Evolutionary conservation across 2,797 vertebrate genomes (phyloP).

Genomic region (Babyrousa celebensis): DNA sequence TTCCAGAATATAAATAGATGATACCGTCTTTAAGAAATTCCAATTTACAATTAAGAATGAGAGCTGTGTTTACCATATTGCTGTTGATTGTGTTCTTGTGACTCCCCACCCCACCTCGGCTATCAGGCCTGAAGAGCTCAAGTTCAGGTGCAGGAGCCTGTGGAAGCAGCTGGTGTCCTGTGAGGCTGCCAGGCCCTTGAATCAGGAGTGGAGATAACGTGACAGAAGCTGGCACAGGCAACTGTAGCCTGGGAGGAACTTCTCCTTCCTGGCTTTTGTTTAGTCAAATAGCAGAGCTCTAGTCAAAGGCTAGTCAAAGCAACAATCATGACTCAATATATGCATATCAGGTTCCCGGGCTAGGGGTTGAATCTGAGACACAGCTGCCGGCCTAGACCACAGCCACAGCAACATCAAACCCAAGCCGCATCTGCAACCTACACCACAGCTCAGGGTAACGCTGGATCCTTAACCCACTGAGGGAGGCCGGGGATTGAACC

Average conservation of each 20-base stretch:
- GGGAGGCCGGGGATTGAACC: no score
- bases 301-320: background rate
- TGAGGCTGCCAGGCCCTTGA: background rate
- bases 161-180: background rate
- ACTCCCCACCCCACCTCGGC: background rate
- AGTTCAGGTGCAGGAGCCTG: background rate
- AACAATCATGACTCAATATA: background rate
- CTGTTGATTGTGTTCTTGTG: background rate
- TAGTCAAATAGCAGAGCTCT: background rate
- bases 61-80: background rate
- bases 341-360: background rate
- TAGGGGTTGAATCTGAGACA: no score
- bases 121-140: background rate
- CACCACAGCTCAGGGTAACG: no score
- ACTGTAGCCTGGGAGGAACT: background rate
- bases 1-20: background rate
- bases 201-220: background rate
- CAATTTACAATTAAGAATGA: background rate
- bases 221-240: background rate
- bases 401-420: no score
- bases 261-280: background rate
- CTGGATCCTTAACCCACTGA: no score
- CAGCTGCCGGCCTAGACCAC: no score
- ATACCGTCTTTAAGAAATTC: slow-evolving; percentile 8
- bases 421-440: no score